phyloP scores from a whole-genome alignment of 2,113 vertebrate genomes.

The Nasalis larvatus region DNA sequence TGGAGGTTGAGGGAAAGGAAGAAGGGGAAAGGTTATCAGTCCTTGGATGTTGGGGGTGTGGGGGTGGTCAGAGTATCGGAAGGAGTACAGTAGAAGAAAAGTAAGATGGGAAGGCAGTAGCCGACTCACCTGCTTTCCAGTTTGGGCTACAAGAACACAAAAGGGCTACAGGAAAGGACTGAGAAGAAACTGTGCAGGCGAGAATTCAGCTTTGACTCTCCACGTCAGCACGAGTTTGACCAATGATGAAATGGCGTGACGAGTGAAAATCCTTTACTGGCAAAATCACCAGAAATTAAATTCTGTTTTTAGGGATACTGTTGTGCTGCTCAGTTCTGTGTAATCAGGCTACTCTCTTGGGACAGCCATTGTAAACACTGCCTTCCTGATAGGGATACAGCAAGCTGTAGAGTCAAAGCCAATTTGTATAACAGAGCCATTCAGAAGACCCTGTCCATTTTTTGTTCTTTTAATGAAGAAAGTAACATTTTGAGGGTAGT shows the following conservation, averaged over 20 bases:
- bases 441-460: background rate
- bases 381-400: background rate
- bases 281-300: background rate
- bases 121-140: background rate
- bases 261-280: background rate
- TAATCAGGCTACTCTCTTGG: background rate
- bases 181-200: background rate
- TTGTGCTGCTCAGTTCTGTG: background rate
- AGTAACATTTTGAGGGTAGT: background rate
- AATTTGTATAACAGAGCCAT: background rate
- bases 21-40: background rate
- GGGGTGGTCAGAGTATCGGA: background rate
- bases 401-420: background rate
- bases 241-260: background rate
- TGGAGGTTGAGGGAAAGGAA: background rate
- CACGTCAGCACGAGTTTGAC: background rate
- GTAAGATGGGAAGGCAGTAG: background rate
- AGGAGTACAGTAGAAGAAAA: background rate
- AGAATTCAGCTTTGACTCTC: background rate
- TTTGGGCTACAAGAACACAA: background rate
- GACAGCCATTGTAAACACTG: background rate
- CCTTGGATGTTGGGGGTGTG: too few species aligned
- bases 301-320: rapidly evolving
- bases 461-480: background rate
- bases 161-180: background rate